Conservation (phyloP, 2,888 invertebrate species). For the Schrankia costaestrigalis region DNA sequence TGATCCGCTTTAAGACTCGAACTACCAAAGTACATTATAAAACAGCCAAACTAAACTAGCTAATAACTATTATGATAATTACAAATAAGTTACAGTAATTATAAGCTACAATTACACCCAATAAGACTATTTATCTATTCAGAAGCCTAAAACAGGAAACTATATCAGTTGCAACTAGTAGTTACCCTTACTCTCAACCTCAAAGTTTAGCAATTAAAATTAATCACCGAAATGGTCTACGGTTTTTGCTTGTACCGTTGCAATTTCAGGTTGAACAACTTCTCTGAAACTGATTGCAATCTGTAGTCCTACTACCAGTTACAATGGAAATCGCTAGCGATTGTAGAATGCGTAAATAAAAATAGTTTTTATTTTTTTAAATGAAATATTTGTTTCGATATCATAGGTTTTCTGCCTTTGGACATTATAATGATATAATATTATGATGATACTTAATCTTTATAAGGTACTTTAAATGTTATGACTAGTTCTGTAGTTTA, state of each 20-base stretch:
- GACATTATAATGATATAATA: too few relatives aligned
- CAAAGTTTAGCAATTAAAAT: constrained; percentile 61
- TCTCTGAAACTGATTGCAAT: constrained; percentile 20
- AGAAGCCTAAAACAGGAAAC: constrained; percentile 1
- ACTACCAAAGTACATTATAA: too few relatives aligned
- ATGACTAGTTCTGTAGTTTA: too few relatives aligned
- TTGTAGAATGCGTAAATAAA: not conserved
- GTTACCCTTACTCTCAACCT: constrained; percentile 14
- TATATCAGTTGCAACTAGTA: constrained; percentile 13
- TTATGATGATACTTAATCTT: too few relatives aligned
- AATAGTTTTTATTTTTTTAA: too few relatives aligned
- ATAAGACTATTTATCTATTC: too few relatives aligned
- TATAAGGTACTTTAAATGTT: too few relatives aligned
- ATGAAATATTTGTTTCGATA: too few relatives aligned
- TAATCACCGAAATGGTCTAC: constrained; percentile 49
- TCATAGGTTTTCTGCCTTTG: too few relatives aligned
- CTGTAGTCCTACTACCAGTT: constrained; percentile 4
- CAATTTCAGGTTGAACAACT: constrained; percentile 17
- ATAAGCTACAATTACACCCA: too few relatives aligned
- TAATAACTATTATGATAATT: constrained; percentile 13
- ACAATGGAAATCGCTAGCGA: not conserved
- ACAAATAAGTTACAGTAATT: constrained; percentile 12
- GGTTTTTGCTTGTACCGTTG: constrained; percentile 41
- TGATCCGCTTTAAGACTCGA: too few relatives aligned
- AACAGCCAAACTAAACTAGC: constrained; percentile 13